Conservation (phyloP, 2,113 vertebrate species). For the Rhagologus leucostigma region DNA sequence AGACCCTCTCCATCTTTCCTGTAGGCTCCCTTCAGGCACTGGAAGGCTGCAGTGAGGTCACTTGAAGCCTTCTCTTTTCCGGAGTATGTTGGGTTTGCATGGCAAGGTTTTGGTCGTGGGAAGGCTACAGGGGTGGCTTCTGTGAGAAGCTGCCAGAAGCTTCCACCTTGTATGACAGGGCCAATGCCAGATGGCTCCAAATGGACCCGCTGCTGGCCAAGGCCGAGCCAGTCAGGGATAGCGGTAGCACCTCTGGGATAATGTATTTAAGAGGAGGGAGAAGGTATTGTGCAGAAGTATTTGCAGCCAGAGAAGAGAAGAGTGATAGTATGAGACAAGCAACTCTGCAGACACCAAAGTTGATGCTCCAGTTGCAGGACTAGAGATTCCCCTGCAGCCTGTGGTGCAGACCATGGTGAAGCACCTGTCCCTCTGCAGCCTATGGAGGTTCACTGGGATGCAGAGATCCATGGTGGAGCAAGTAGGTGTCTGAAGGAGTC, state of each 20-base stretch:
- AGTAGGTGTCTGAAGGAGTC: neutral
- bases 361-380: too few relatives aligned
- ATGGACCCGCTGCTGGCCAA: neutral
- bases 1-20: neutral
- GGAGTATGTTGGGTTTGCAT: neutral
- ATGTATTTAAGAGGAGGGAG: neutral
- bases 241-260: rapidly evolving
- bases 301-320: neutral
- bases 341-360: neutral
- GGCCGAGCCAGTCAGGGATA: neutral
- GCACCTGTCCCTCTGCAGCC: neutral
- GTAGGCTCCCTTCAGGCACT: rapidly evolving
- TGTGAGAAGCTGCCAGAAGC: neutral
- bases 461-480: neutral
- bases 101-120: neutral
- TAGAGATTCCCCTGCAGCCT: neutral
- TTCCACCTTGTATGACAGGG: neutral
- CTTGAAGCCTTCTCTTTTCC: neutral
- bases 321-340: neutral
- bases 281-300: neutral
- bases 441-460: neutral
- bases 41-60: neutral
- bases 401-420: neutral
- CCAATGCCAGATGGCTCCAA: neutral
- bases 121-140: neutral